These are phyloP conservation scores for Diloba caeruleocephala DNA, from an alignment of 2,888 invertebrate species.

Conservation along the genomic window DNA sequence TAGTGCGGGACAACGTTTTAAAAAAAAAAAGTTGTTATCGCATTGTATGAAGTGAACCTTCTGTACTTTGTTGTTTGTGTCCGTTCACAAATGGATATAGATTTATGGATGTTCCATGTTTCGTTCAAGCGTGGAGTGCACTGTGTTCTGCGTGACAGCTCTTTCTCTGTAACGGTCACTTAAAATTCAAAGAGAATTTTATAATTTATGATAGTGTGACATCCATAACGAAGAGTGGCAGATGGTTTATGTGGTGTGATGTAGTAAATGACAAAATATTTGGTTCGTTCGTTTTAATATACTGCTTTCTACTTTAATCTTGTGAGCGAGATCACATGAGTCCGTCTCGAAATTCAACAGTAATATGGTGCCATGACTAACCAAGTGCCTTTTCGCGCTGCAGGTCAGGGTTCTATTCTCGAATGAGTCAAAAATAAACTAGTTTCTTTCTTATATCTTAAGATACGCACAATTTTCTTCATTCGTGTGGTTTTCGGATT, in stretches of 20 bases:
- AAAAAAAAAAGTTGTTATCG: no score
- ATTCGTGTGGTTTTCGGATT: no score
- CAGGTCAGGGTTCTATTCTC: no score
- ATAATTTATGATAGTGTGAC: neutral
- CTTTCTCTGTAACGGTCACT: neutral
- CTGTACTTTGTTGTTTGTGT: neutral
- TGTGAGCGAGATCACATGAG: no score
- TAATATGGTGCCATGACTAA: no score
- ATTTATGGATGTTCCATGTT: constrained; percentile 3
- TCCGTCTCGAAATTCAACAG: no score
- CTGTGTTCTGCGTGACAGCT: constrained; percentile 1
- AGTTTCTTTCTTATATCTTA: no score
- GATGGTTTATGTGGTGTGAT: neutral
- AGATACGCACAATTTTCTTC: no score
- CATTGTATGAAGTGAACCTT: neutral
- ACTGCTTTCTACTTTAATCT: neutral
- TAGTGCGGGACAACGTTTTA: no score
- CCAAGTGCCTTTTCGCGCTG: no score
- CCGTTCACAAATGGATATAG: constrained; percentile 11
- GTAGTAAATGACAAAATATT: no score
- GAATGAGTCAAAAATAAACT: no score
- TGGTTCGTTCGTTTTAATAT: neutral
- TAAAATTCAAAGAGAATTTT: neutral
- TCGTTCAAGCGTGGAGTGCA: neutral
- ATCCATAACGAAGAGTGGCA: neutral